Evolutionary conservation across 1,140 invertebrate genomes (phyloP), one percentile per base, ranked within the genome.

Genomic region (Drosophila pseudoobscura): DNA sequence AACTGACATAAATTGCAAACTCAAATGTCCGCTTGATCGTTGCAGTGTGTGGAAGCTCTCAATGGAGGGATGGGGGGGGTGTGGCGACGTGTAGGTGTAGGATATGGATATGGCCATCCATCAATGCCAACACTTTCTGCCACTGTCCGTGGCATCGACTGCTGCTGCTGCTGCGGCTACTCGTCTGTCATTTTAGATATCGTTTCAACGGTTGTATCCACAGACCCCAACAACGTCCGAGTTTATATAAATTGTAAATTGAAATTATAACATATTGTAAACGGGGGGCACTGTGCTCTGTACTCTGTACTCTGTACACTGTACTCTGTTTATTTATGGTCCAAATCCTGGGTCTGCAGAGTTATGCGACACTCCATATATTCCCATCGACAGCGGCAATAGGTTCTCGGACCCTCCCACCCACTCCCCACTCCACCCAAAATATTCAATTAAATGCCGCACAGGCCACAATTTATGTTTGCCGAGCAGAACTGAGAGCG

Each of bases 371-470:
- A 80, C 69, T 80, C 70, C 46, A 75, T 68, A 58, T 75, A 84
- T 85, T 87, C 78, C 13, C 66, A 80, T 83, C 52, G 58, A 57
- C 66, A 71, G 82, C 63, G 55, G 77, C 74, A 85, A 80, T 85
- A 84, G 80, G 62, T 80, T 85, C 1, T 39, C 35, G 9, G 3
- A 0, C 9, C 26, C 6, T 6, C 6, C 17, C 17, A 0, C 17
- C 17, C 17, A 17, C 17, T 17, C 17, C 0, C 17, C 17, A 17
- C 29, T 8, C 29, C 29, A 3, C 45, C 60, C 80, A 60, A 77
- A 85, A 85, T 75, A 87, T 87, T 88, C 82, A 87, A 87, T 87
- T 87, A 87, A 82, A 78, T 82, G 74, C 79, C 64, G 54, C 49
- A 54, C 17, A 31, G 71, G 56, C 17, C 61, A 57, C 47, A 85